These are phyloP conservation scores for Monopterus albus DNA, from an alignment of 2,113 vertebrate species.

Conservation along the genomic window DNA sequence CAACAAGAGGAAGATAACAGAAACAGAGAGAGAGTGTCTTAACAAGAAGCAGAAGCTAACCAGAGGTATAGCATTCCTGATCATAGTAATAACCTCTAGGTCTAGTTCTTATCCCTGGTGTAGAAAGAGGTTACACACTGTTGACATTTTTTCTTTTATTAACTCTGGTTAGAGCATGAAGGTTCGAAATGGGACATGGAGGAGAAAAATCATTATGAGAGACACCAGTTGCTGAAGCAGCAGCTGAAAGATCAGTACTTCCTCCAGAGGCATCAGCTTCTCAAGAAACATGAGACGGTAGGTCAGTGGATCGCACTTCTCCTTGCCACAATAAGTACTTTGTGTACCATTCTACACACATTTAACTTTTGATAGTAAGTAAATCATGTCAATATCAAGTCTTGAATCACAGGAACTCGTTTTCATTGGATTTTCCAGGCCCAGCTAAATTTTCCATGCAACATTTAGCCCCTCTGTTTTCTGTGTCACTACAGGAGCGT, in stretches of 20 bases:
- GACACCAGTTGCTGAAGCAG: slow-evolving; percentile 93
- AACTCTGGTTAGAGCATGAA: slow-evolving; percentile 84
- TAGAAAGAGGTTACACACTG: background rate
- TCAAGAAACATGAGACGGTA: slow-evolving; percentile 97
- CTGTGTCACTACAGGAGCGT: slow-evolving; percentile 82
- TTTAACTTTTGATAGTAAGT: background rate
- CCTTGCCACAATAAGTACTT: background rate
- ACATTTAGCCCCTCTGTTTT: background rate
- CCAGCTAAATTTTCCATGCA: background rate
- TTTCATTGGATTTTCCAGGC: background rate
- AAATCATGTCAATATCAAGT: background rate
- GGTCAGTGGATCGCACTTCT: background rate
- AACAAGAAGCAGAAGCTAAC: slow-evolving; percentile 91
- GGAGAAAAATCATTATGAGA: slow-evolving; percentile 92
- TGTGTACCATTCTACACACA: background rate
- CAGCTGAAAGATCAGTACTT: slow-evolving; percentile 99
- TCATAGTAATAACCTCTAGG: background rate
- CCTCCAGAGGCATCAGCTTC: slow-evolving; percentile 93
- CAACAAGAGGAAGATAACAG: slow-evolving; percentile 91
- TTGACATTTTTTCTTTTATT: background rate
- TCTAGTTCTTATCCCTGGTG: background rate
- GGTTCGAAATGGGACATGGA: slow-evolving; percentile 91
- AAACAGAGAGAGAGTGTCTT: slow-evolving; percentile 90
- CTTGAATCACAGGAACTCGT: background rate
- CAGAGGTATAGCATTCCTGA: slow-evolving; percentile 83